Evolutionary conservation across 2,888 invertebrate genomes (phyloP).

Genomic region (Drosophila paracracens): DNA sequence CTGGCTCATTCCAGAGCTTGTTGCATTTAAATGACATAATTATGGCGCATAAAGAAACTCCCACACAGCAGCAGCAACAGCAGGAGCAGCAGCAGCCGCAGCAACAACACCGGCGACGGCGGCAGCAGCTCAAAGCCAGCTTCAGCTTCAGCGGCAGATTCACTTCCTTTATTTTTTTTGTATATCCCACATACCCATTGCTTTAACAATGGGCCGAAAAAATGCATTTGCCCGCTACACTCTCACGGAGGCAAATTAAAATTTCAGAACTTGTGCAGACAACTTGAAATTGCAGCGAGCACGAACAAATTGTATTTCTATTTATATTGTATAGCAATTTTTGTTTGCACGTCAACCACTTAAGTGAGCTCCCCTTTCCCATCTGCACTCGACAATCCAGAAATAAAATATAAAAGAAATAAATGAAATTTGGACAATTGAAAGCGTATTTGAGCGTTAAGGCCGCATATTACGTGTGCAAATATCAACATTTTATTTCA

Average conservation of each 20-base stretch:
- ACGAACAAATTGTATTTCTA: constrained; percentile 67
- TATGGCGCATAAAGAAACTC: constrained; percentile 78
- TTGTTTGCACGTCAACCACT: constrained; percentile 74
- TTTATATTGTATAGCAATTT: constrained; percentile 80
- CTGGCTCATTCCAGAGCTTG: constrained; percentile 62
- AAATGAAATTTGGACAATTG: constrained; percentile 77
- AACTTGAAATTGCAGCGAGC: constrained; percentile 71
- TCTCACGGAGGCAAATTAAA: constrained; percentile 61
- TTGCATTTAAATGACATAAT: constrained; percentile 84
- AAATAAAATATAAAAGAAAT: constrained; percentile 16
- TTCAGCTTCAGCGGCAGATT: constrained; percentile 16
- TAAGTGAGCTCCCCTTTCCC: constrained; percentile 38
- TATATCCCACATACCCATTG: constrained; percentile 21
- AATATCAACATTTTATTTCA: constrained; percentile 77
- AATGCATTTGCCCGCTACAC: constrained; percentile 24
- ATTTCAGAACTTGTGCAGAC: constrained; percentile 58
- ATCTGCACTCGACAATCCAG: neutral
- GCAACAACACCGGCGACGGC: constrained; percentile 42
- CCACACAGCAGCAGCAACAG: constrained; percentile 55
- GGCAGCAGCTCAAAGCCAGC: constrained; percentile 60
- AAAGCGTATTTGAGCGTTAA: constrained; percentile 81
- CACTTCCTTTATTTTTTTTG: constrained; percentile 34
- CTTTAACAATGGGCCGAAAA: constrained; percentile 41
- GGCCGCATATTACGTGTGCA: constrained; percentile 79
- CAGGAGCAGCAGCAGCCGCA: constrained; percentile 13